Conservation (phyloP, 2,113 vertebrate genomes). For the Clarias macrocephalus region DNA sequence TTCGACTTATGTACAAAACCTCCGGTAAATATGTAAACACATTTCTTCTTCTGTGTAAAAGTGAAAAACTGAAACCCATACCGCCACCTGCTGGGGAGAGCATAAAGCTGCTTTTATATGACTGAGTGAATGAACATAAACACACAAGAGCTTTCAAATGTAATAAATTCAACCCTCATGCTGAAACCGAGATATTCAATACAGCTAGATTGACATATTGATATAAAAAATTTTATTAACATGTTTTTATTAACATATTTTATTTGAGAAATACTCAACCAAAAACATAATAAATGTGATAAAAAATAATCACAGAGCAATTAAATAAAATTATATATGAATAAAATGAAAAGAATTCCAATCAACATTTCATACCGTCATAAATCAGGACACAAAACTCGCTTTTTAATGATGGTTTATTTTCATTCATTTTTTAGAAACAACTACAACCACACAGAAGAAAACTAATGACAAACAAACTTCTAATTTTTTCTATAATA, state of each 20-base stretch:
- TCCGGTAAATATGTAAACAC: background rate
- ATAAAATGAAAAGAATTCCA: too few relatives aligned
- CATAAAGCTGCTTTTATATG: background rate
- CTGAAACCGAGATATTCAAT: background rate
- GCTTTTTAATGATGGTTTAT: constrained; percentile 10
- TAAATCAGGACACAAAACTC: background rate
- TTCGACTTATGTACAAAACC: background rate
- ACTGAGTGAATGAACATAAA: background rate
- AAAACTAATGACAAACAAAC: background rate
- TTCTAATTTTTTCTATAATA: background rate
- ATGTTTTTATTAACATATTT: background rate
- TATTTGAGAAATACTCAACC: background rate
- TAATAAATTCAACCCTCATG: background rate
- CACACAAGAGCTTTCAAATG: background rate
- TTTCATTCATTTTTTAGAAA: constrained; percentile 4
- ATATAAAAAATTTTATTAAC: too few relatives aligned
- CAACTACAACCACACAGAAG: background rate
- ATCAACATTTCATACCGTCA: background rate
- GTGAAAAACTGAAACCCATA: background rate
- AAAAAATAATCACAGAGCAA: background rate
- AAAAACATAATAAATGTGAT: background rate
- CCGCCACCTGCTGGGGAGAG: background rate
- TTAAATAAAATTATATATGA: background rate
- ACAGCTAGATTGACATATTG: background rate
- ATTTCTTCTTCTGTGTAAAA: background rate